Evolutionary conservation across 2,888 invertebrate genomes (phyloP).

Genomic region (Chrysodeixis includens): DNA sequence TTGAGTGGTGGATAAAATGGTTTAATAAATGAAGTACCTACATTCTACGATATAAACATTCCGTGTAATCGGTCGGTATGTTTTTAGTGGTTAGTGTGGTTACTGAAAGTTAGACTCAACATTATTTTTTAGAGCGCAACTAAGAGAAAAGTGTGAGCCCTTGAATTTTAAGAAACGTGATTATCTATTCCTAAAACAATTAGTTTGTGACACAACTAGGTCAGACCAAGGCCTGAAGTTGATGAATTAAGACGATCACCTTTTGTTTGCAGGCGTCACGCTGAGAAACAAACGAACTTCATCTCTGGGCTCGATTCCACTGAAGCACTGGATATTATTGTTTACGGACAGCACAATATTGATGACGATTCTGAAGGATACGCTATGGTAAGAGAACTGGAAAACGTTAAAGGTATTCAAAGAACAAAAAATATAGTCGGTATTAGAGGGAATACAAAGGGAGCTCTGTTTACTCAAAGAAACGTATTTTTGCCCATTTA

Average conservation of each 20-base stretch:
- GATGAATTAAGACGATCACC: not conserved
- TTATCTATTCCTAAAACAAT: not conserved
- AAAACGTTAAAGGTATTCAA: not conserved
- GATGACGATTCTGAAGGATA: not conserved
- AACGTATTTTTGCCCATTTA: no score
- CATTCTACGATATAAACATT: not conserved
- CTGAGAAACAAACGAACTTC: not conserved
- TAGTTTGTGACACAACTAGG: not conserved
- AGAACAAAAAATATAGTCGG: not conserved
- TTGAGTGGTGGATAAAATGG: not conserved
- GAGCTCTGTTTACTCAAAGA: no score
- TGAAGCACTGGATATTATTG: not conserved
- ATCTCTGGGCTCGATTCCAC: not conserved
- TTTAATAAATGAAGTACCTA: not conserved
- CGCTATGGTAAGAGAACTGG: not conserved
- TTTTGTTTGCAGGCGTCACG: slow-evolving; percentile 4
- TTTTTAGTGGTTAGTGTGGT: no score
- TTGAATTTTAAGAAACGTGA: no score
- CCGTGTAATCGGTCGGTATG: not conserved
- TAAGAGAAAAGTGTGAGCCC: no score
- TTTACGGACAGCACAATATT: not conserved
- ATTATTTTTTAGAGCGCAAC: no score
- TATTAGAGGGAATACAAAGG: not conserved
- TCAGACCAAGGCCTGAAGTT: not conserved
- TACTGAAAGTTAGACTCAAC: no score